Evolutionary conservation across 2,113 vertebrate species (phyloP), one percentile per base, ranked within the genome.

Genomic region (Trogon melanurus): DNA sequence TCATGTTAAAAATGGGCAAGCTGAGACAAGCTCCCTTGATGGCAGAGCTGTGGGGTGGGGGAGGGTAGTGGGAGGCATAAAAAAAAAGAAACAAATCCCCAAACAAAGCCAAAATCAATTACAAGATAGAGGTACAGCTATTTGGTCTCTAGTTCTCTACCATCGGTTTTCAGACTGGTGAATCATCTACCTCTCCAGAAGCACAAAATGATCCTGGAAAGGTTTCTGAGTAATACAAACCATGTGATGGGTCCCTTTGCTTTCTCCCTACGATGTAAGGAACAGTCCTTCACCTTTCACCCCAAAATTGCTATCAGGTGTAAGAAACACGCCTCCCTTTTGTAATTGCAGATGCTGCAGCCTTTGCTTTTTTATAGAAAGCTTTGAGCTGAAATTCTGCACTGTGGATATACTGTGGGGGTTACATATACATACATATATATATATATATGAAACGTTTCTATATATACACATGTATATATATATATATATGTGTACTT

Each of bases 31-130:
- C 75, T 89, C 75, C 65, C 61, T 61, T 45, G 65, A 71, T 62
- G 76, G 79, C 58, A 73, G 70, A 73, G 47, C 51, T 79, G 56
- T 50, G 48, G 65, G 60, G 67, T 21, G 62, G 61, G 79, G 56
- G 41, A 87, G 75, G 53, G 69, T 23, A 81, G 78, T 62, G 51
- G 92, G 79, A 95, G 69, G 79, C 76, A 93, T 71, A 3, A 88
- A 78, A 79, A 56, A 44, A 71, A 41, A 41, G 41, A 41, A 5
- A 7, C 57, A 88, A 92, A 88, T 72, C 67, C 53, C 60, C 60
- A 91, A 94, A 51, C 91, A 95, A 95, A 95, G 73, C 81, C 61
- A 72, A 95, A 88, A 93, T 94, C 75, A 92, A 80, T 95, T 76
- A 75, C n/a, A 81, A 93, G 86, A 79, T 34, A 29, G 36, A 97